These are phyloP conservation scores for Hycleus cichorii DNA, from an alignment of 1,140 invertebrate species.

Conservation along the genomic window DNA sequence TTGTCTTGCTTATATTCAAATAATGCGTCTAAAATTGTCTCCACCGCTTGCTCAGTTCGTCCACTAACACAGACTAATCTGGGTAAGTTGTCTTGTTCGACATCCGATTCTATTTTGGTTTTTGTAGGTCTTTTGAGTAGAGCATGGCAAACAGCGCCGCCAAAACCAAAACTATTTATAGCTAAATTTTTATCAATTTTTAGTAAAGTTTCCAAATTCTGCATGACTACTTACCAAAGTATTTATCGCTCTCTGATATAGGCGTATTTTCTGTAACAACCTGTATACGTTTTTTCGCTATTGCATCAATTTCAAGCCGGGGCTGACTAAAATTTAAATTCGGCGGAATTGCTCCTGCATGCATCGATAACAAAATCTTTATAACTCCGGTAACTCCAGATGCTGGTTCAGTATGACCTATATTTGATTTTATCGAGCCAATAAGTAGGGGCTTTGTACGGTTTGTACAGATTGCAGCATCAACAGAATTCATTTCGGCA, in stretches of 20 bases:
- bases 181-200: too few species aligned
- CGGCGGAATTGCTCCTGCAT: conserved; percentile 63
- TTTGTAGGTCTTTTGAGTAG: conserved; percentile 52
- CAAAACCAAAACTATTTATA: conserved; percentile 58
- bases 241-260: conserved; percentile 49
- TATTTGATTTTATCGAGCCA: conserved; percentile 88
- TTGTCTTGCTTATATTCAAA: conserved; percentile 50
- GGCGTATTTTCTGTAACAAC: conserved; percentile 60
- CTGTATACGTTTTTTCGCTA: conserved; percentile 61
- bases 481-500: conserved; percentile 82
- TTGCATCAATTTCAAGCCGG: conserved; percentile 63
- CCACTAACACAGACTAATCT: conserved; percentile 56
- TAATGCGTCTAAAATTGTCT: conserved; percentile 60
- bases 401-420: conserved; percentile 87
- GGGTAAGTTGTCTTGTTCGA: conserved; percentile 45
- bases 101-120: conserved; percentile 42
- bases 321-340: conserved; percentile 72
- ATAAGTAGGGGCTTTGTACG: conserved; percentile 64
- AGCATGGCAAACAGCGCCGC: conserved; percentile 59
- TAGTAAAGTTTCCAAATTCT: too few species aligned
- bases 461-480: conserved; percentile 68
- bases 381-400: conserved; percentile 79
- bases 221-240: conserved; percentile 37
- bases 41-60: conserved; percentile 59
- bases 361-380: conserved; percentile 72